A percentile compares a stretch with the other conserved stretches of the same genome.
phyloP scores from a whole-genome alignment of 2,113 vertebrate genomes.

The Tachysurus vachellii region DNA sequence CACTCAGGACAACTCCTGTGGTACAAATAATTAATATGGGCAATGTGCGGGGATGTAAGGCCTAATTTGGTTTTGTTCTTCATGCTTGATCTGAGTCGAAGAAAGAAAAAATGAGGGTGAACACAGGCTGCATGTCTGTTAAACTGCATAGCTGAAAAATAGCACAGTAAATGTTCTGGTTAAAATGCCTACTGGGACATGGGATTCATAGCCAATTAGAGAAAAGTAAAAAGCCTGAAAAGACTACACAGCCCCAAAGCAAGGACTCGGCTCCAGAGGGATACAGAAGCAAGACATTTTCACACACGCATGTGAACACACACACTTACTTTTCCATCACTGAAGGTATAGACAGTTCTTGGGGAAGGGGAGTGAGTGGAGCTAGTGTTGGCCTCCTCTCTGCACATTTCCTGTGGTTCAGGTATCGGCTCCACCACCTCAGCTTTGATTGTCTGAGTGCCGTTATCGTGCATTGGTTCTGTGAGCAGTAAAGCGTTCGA shows the following conservation, averaged over 20 bases:
- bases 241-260: constrained; percentile 29
- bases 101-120: constrained; percentile 62
- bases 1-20: constrained; percentile 71
- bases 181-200: constrained; percentile 45
- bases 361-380: constrained; percentile 79
- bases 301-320: not conserved
- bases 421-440: constrained; percentile 77
- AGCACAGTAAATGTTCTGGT: constrained; percentile 45
- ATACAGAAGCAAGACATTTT: not conserved
- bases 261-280: not conserved
- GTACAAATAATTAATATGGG: constrained; percentile 76
- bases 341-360: constrained; percentile 78
- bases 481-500: constrained; percentile 41
- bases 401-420: constrained; percentile 73
- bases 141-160: constrained; percentile 45
- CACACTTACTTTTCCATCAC: constrained; percentile 75
- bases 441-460: constrained; percentile 82
- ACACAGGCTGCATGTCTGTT: constrained; percentile 41
- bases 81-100: constrained; percentile 72
- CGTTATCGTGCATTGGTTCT: constrained; percentile 82
- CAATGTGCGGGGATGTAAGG: constrained; percentile 66
- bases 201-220: constrained; percentile 48
- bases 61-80: constrained; percentile 80
- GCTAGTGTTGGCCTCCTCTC: constrained; percentile 81
- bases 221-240: constrained; percentile 41